Percentiles rank a stretch among this genome's conserved stretches.
Evolutionary conservation across 2,888 invertebrate genomes (phyloP).

Genomic region (Willowsia nigromaculata): DNA sequence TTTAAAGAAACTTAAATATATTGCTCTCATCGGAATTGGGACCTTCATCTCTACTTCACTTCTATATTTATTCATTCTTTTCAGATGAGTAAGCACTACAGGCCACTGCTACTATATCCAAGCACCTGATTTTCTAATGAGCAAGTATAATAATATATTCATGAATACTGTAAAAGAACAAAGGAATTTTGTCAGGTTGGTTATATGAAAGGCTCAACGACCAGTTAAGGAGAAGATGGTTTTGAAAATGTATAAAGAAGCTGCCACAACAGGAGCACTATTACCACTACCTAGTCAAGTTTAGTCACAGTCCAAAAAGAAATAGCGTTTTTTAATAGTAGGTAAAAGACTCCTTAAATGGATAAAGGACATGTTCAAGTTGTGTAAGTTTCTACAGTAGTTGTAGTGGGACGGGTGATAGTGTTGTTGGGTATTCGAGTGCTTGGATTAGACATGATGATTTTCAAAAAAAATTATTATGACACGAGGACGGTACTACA

Average conservation of each 20-base stretch:
- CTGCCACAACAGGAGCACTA: conserved; percentile 34
- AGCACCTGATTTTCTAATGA: not conserved
- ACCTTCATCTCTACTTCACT: not conserved
- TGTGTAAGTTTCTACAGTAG: not conserved
- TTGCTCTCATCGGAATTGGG: conserved; percentile 11
- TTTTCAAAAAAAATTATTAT: conserved; percentile 1
- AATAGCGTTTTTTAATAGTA: conserved; percentile 35
- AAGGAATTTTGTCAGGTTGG: not conserved
- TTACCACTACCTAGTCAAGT: not conserved
- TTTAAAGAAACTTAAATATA: not conserved
- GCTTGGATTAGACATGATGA: not conserved
- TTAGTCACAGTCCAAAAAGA: conserved; percentile 24
- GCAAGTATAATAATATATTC: not conserved
- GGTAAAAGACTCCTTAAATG: conserved; percentile 56
- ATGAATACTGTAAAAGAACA: not conserved
- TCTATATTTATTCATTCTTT: conserved; percentile 3
- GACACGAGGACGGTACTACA: not conserved
- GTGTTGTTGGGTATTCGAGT: not conserved
- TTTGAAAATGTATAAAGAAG: conserved; percentile 37
- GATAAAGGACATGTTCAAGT: conserved; percentile 47
- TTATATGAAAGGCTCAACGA: conserved; percentile 9
- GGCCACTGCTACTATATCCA: not conserved
- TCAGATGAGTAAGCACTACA: conserved; percentile 22
- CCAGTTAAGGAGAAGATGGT: conserved; percentile 54
- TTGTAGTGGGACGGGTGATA: not conserved